Evolutionary conservation across 1,140 invertebrate species (phyloP).

Genomic region (Cydia strobilella): DNA sequence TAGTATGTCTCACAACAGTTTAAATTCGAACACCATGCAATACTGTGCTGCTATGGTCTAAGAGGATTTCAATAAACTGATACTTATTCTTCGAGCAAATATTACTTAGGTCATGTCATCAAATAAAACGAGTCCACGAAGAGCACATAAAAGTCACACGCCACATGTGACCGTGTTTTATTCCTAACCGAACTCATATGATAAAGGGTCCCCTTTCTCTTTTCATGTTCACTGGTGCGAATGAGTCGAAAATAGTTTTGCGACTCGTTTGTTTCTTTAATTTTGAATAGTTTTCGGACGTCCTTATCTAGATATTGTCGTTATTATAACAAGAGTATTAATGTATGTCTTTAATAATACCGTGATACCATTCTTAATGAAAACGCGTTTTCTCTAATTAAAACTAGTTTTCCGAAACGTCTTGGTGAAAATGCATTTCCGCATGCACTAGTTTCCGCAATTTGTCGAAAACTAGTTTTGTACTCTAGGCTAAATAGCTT

Average conservation of each 20-base stretch:
- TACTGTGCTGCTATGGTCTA: neutral
- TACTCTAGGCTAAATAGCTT: too few species aligned
- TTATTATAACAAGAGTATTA: neutral
- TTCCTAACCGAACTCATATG: neutral
- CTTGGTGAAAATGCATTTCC: too few species aligned
- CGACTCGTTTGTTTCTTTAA: neutral
- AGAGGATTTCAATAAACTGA: conserved; percentile 4
- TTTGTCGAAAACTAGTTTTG: too few species aligned
- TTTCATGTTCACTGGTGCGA: conserved; percentile 12
- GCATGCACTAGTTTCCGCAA: too few species aligned
- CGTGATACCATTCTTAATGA: too few species aligned
- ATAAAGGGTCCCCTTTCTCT: conserved; percentile 4
- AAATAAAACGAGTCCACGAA: conserved; percentile 38
- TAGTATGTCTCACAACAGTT: too few species aligned
- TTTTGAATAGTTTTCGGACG: neutral
- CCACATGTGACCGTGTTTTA: conserved; percentile 42
- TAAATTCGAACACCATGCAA: too few species aligned
- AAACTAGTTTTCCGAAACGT: too few species aligned
- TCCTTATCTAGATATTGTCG: neutral
- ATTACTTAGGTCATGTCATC: conserved; percentile 30
- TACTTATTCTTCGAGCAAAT: neutral
- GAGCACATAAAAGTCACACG: conserved; percentile 41
- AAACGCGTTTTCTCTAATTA: too few species aligned
- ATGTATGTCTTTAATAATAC: neutral
- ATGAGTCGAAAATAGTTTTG: neutral